These are phyloP conservation scores for Rutilus rutilus DNA, from an alignment of 2,113 vertebrate genomes.

Conservation along the genomic window DNA sequence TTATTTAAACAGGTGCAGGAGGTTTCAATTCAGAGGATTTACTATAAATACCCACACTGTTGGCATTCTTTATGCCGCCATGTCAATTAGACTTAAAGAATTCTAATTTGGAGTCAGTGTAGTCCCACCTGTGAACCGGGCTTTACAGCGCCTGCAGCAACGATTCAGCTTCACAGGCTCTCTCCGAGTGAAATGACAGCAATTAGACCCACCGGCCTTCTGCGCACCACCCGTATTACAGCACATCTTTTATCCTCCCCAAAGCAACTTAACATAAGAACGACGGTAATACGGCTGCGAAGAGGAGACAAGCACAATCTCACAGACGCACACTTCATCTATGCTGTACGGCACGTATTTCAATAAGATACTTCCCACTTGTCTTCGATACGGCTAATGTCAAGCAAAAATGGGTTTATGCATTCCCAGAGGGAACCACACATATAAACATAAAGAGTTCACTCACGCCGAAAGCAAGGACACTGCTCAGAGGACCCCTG, in stretches of 20 bases:
- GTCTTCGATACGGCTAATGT: conserved; percentile 40
- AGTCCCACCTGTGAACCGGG: conserved; percentile 31
- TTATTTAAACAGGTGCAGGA: conserved; percentile 33
- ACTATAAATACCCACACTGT: conserved; percentile 42
- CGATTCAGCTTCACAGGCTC: conserved; percentile 40
- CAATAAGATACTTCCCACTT: conserved; percentile 48
- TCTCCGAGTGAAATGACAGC: conserved; percentile 50
- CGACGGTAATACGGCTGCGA: conserved; percentile 49
- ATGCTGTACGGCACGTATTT: conserved; percentile 40
- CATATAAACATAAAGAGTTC: conserved; percentile 35
- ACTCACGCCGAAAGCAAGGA: conserved; percentile 20
- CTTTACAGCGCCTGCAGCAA: conserved; percentile 47
- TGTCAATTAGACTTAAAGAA: conserved; percentile 58
- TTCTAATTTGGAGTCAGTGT: conserved; percentile 43
- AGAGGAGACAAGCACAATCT: conserved; percentile 57
- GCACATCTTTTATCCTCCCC: conserved; percentile 52
- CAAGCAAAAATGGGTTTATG: conserved; percentile 42
- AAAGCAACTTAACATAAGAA: conserved; percentile 51
- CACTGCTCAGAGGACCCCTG: conserved; percentile 26
- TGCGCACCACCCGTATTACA: conserved; percentile 32
- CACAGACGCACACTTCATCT: conserved; percentile 44
- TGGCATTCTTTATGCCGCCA: conserved; percentile 15
- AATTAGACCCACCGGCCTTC: conserved; percentile 41
- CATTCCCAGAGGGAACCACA: conserved; percentile 35
- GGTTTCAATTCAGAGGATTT: conserved; percentile 43